These are phyloP conservation scores for human DNA, from an alignment of 2,113 vertebrate genomes.

Conservation along the genomic window DNA sequence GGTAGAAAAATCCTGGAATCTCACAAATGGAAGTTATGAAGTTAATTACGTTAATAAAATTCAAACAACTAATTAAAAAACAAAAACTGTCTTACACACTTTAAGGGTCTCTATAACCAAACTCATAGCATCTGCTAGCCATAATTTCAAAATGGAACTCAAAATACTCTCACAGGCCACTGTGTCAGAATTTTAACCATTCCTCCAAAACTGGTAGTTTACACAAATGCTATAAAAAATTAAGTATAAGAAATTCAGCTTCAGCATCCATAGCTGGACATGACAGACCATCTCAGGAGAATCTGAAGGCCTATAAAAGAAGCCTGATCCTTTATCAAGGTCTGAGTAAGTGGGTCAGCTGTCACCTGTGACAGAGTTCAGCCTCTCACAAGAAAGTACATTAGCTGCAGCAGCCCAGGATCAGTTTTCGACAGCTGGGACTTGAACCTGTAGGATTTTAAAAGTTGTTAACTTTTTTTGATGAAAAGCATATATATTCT, in stretches of 20 bases:
- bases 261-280: not conserved
- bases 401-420: slow-evolving; percentile 61
- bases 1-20: not conserved
- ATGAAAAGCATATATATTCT: not conserved
- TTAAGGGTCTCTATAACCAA: not conserved
- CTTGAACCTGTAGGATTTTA: slow-evolving; percentile 73
- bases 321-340: slow-evolving; percentile 33
- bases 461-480: slow-evolving; percentile 57
- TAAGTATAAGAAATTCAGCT: not conserved
- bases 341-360: slow-evolving; percentile 81
- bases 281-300: not conserved
- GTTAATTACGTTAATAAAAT: not conserved
- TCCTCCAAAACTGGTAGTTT: slow-evolving; percentile 52
- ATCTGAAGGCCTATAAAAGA: slow-evolving; percentile 12
- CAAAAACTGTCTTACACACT: not conserved
- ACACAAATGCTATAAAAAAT: slow-evolving; percentile 54
- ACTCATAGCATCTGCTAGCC: not conserved
- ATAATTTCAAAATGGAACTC: not conserved
- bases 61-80: not conserved
- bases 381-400: slow-evolving; percentile 61
- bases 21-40: not conserved
- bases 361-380: slow-evolving; percentile 72
- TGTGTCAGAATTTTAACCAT: slow-evolving; percentile 17
- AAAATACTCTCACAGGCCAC: not conserved
- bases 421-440: slow-evolving; percentile 83